A percentile compares a stretch with the other conserved stretches of the same genome.
Conservation (phyloP, 2,888 invertebrate species). For the Eupithecia pulchellata region DNA sequence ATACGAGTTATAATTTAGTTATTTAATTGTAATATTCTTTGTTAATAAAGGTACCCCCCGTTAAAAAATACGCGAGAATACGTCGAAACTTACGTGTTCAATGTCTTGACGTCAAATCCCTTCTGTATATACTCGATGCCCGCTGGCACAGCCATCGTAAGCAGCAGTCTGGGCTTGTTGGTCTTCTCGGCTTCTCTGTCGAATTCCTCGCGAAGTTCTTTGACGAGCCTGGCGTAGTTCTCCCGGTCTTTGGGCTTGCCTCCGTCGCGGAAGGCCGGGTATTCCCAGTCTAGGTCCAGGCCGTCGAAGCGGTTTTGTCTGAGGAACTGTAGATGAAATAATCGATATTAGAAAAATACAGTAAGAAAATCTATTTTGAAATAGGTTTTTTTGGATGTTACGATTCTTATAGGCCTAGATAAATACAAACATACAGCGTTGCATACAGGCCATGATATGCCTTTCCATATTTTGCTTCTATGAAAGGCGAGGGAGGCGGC, state of each 20-base stretch:
- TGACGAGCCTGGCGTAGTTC: conserved; percentile 94
- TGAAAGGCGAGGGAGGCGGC: too few relatives aligned
- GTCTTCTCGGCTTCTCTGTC: conserved; percentile 94
- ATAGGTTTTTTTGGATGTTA: background rate
- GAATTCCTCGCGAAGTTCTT: conserved; percentile 95
- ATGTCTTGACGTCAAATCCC: conserved; percentile 94
- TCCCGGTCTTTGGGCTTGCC: conserved; percentile 92
- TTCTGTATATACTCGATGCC: conserved; percentile 97
- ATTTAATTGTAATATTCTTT: too few relatives aligned
- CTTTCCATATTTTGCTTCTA: too few relatives aligned
- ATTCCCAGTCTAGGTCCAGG: conserved; percentile 96
- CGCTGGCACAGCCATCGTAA: conserved; percentile 97
- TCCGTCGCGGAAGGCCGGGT: conserved; percentile 93
- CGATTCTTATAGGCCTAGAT: too few relatives aligned
- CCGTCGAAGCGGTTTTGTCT: conserved; percentile 97
- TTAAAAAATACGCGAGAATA: too few relatives aligned
- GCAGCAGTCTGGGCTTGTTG: conserved; percentile 90
- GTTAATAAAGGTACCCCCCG: too few relatives aligned
- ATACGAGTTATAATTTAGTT: too few relatives aligned
- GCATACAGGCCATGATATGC: too few relatives aligned
- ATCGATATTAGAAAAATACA: background rate
- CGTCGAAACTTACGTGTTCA: conserved; percentile 90
- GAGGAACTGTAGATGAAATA: conserved; percentile 85
- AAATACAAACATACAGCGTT: too few relatives aligned
- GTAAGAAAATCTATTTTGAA: background rate